These are phyloP conservation scores for Danionella dracula DNA, from an alignment of 2,797 vertebrate genomes.

Conservation along the genomic window DNA sequence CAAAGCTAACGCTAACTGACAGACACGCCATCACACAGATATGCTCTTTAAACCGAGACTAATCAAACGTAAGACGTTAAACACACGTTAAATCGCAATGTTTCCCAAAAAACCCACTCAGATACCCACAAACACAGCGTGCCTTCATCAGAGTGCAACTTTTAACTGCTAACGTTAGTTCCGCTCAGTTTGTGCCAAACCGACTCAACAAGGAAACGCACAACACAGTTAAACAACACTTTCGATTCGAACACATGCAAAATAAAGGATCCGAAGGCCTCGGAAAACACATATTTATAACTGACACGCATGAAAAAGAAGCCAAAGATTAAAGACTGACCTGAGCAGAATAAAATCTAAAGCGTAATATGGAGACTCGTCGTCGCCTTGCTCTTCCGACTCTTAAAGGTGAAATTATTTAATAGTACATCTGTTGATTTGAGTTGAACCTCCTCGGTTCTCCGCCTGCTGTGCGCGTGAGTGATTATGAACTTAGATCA, in stretches of 20 bases:
- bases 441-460: conserved; percentile 4
- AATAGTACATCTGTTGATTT: too few relatives aligned
- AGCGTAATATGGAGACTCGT: conserved; percentile 28
- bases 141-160: too few relatives aligned
- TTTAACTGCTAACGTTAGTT: conserved; percentile 23
- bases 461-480: not conserved
- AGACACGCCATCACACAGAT: conserved; percentile 9
- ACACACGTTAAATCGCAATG: too few relatives aligned
- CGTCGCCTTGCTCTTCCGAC: conserved; percentile 7
- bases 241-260: not conserved
- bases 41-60: not conserved
- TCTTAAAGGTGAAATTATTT: not conserved
- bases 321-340: conserved; percentile 1
- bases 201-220: not conserved
- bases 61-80: not conserved
- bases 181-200: conserved; percentile 8
- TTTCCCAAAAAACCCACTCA: too few relatives aligned
- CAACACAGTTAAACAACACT: not conserved
- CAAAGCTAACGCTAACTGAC: conserved; percentile 22
- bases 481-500: not conserved
- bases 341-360: conserved; percentile 45
- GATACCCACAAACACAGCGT: too few relatives aligned
- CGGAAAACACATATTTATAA: not conserved
- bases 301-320: not conserved
- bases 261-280: not conserved